A percentile compares a stretch with the other conserved stretches of the same genome.
Conservation (phyloP, 2,888 invertebrate species). For the Sturmia bella region DNA sequence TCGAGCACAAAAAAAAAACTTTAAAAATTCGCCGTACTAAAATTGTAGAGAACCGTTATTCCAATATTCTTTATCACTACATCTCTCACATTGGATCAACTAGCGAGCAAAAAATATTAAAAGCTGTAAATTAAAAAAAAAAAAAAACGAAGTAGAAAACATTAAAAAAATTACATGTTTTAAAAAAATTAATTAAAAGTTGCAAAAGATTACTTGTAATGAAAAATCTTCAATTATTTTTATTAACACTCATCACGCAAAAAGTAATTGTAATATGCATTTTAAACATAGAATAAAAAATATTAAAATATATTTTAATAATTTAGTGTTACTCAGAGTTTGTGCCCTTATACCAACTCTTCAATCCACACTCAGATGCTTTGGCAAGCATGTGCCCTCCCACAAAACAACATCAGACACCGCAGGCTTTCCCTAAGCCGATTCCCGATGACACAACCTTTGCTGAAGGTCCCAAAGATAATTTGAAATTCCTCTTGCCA, state of each 20-base stretch:
- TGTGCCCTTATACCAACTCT: constrained; percentile 41
- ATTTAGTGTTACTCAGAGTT: constrained; percentile 53
- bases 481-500: constrained; percentile 75
- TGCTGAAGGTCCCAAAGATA: constrained; percentile 6
- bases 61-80: constrained; percentile 8
- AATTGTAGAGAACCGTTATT: constrained; percentile 59
- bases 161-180: constrained; percentile 10
- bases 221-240: constrained; percentile 33
- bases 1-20: background rate
- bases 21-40: constrained; percentile 1
- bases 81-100: constrained; percentile 15
- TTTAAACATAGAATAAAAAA: background rate
- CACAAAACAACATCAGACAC: background rate
- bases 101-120: background rate
- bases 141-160: background rate
- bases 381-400: constrained; percentile 28
- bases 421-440: background rate
- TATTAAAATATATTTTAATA: background rate
- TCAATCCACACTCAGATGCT: constrained; percentile 22
- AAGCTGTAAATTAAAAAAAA: background rate
- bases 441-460: background rate
- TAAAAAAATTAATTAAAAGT: constrained; percentile 3
- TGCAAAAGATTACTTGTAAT: constrained; percentile 32
- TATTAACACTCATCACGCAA: constrained; percentile 30
- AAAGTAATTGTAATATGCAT: constrained; percentile 36